These are phyloP conservation scores for Tetramorium parvispinum DNA, from an alignment of 1,140 invertebrate species.

Conservation along the genomic window DNA sequence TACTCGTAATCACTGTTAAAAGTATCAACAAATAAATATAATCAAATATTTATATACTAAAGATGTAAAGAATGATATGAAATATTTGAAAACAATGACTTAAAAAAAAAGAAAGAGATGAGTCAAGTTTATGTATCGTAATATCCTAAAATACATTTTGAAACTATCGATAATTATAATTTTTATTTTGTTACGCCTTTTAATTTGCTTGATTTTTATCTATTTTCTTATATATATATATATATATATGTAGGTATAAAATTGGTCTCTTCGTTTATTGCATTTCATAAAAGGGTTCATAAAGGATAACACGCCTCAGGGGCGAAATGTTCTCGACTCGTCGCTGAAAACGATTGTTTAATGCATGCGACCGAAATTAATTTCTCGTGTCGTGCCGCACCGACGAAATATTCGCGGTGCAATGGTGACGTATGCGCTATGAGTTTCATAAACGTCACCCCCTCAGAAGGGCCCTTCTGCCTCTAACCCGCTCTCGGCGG, in stretches of 20 bases:
- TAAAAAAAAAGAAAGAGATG: not conserved
- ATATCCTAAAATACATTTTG: not conserved
- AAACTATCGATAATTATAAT: not conserved
- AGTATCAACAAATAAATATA: not conserved
- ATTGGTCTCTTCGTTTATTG: not conserved
- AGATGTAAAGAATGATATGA: not conserved
- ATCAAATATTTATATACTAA: too few species aligned
- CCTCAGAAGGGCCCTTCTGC: not conserved
- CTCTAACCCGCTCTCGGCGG: not conserved
- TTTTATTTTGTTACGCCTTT: not conserved
- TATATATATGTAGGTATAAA: not conserved
- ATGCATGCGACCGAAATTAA: conserved; percentile 32
- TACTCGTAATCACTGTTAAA: not conserved
- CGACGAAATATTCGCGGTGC: conserved; percentile 36
- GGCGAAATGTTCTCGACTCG: not conserved
- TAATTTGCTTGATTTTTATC: not conserved
- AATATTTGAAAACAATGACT: not conserved
- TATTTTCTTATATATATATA: not conserved
- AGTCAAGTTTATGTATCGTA: not conserved
- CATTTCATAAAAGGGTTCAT: too few species aligned
- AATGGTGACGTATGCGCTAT: not conserved
- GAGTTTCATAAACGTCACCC: conserved; percentile 20
- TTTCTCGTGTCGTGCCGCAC: conserved; percentile 24
- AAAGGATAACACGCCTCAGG: not conserved
- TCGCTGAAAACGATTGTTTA: conserved; percentile 23